These are phyloP conservation scores for Austrofundulus limnaeus DNA, from an alignment of 2,113 vertebrate genomes.

Conservation along the genomic window DNA sequence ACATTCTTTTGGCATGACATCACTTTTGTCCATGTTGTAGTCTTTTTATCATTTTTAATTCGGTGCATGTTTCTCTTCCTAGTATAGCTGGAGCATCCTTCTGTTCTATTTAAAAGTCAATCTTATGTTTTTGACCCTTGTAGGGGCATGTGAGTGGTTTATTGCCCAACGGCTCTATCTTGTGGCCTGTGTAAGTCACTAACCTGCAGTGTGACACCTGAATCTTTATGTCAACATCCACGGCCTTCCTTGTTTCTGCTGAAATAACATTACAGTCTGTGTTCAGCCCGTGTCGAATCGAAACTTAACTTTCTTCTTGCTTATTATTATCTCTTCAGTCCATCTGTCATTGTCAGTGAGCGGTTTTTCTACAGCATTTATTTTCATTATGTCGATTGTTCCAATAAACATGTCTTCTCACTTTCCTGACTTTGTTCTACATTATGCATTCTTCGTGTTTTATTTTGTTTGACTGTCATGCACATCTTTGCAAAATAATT, in stretches of 20 bases:
- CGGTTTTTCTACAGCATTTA: too few relatives aligned
- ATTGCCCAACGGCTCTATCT: conserved; percentile 13
- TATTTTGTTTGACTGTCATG: background rate
- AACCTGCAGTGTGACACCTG: background rate
- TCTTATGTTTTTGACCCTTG: background rate
- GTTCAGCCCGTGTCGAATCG: conserved; percentile 1
- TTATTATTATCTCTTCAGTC: conserved; percentile 8
- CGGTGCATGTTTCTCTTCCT: background rate
- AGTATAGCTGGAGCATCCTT: background rate
- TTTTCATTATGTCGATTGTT: background rate
- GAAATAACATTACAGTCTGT: conserved; percentile 8
- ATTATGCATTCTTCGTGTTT: background rate
- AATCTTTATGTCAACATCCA: background rate
- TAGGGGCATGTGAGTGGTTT: background rate
- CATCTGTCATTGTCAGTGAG: background rate
- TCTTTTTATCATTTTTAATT: background rate
- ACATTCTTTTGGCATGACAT: background rate
- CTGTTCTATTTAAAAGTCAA: background rate
- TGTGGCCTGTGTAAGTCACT: conserved; percentile 8
- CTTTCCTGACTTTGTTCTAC: background rate
- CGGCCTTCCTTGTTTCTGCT: background rate
- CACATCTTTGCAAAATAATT: conserved; percentile 1
- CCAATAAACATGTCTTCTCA: conserved; percentile 20
- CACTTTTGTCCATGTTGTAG: background rate
- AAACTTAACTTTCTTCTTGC: background rate